Percentiles rank a stretch among this genome's conserved stretches.
phyloP scores from a whole-genome alignment of 64 coral and sea anemone genomes.

The Acropora tenuis region DNA sequence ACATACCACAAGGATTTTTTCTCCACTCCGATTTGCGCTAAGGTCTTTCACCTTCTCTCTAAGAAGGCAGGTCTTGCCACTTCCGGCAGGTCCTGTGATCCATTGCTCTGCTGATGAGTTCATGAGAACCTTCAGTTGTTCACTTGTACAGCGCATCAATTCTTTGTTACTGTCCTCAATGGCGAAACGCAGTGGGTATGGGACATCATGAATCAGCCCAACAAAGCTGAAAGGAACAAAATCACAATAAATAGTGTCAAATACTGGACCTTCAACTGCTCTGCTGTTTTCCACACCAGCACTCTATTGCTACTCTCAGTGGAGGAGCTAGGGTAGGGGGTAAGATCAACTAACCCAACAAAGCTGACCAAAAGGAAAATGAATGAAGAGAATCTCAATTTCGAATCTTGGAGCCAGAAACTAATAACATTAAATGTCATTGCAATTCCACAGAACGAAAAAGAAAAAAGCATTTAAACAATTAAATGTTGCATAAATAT shows the following conservation, averaged over 20 bases:
- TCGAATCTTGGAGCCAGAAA: too few species aligned
- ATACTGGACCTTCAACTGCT: too few species aligned
- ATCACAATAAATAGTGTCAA: background rate
- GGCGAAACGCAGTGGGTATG: background rate
- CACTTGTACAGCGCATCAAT: background rate
- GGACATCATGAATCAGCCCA: background rate
- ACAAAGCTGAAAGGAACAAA: background rate
- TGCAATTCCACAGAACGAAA: too few species aligned
- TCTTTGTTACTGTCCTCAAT: background rate
- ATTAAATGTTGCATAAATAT: too few species aligned
- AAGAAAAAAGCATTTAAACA: too few species aligned
- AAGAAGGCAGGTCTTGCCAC: constrained; percentile 67
- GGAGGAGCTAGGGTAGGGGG: too few species aligned
- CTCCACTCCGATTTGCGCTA: background rate
- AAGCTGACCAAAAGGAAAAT: too few species aligned
- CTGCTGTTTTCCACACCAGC: too few species aligned
- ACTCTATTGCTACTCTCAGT: too few species aligned
- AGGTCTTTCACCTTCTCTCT: constrained; percentile 49
- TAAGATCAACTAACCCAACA: too few species aligned
- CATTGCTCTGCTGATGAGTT: constrained; percentile 29
- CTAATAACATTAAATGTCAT: too few species aligned
- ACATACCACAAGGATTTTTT: constrained; percentile 63
- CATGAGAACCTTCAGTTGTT: constrained; percentile 34
- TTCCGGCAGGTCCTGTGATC: constrained; percentile 78
- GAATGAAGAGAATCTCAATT: too few species aligned